phyloP scores from a whole-genome alignment of 2,797 vertebrate species.

The Caiman crocodilus region DNA sequence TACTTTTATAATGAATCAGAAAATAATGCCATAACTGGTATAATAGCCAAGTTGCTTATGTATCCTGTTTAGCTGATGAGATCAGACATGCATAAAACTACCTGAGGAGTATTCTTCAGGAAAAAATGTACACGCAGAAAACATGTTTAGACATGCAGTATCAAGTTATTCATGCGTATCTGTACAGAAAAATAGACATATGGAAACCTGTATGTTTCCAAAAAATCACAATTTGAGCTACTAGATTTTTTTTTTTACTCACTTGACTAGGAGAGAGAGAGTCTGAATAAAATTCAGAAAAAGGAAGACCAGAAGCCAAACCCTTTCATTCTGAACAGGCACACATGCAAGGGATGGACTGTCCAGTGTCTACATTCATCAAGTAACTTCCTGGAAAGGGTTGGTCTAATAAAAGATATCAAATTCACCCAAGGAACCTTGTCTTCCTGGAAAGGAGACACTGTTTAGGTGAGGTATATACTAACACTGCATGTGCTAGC shows the following conservation, averaged over 20 bases:
- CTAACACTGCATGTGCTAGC: too few species aligned
- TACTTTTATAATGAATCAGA: conserved; percentile 49
- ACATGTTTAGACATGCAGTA: conserved; percentile 55
- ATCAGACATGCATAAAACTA: conserved; percentile 68
- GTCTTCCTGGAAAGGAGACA: too few species aligned
- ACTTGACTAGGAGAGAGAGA: background rate
- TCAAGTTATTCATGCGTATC: conserved; percentile 44
- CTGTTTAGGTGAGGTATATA: too few species aligned
- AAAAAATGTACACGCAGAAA: conserved; percentile 3
- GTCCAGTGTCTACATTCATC: too few species aligned
- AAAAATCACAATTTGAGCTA: background rate
- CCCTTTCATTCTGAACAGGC: too few species aligned
- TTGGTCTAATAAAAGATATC: too few species aligned
- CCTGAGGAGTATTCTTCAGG: conserved; percentile 46
- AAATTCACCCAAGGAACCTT: too few species aligned
- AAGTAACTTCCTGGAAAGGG: too few species aligned
- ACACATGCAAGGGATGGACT: background rate
- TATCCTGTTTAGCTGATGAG: conserved; percentile 43
- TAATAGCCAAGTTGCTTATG: conserved; percentile 35
- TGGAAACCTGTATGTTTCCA: background rate
- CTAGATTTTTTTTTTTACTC: background rate
- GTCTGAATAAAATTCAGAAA: background rate
- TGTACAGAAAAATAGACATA: conserved; percentile 20
- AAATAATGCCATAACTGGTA: background rate
- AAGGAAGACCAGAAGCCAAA: background rate